Evolutionary conservation across 2,113 vertebrate species (phyloP), one percentile per base, ranked within the genome.

Genomic region (Micronisus gabar): DNA sequence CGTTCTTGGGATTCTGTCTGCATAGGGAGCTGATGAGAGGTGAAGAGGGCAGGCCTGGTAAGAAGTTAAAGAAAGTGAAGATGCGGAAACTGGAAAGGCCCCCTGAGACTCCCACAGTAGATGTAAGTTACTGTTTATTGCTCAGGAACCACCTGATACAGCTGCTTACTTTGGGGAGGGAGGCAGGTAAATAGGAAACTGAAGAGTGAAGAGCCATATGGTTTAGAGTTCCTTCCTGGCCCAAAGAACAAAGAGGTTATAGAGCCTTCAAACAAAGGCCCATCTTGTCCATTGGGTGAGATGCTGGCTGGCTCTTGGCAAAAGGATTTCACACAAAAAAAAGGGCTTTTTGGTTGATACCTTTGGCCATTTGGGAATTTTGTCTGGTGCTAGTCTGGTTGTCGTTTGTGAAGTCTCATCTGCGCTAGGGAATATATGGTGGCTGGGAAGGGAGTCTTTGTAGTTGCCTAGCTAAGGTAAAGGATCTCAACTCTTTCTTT

Each of bases 51-150:
- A 98, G 98, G 62, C 99, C 99, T 47, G 99, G 98, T 23, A 99
- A 99, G 96, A 99, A 99, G 94, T 92, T 99, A 83, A 99, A 99
- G 98, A 98, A 99, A 11, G 98, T 99, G 81, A 99, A 99, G 98
- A 97, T 99, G 68, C 98, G 99, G 94, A 99, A 99, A 96, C 95
- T 98, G 66, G 99, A 99, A 94, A 98, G 99, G 40, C 99, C 99
- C 13, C 99, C 99, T n/a, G 98, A 99, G 58, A 99, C 99, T 67
- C 99, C 99, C 48, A 98, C 99, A 9, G 98, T 99, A 59, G 99
- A 99, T 95, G 99, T 99, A 98, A 98, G 99, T 98, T 72, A 53
- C 7, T 73, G 27, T 5, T 62, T 19, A 32, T 76, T 90, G 45
- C 38, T 91, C 63, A 50, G 40, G 36, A 81, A 11, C 62, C 8